Evolutionary conservation across 1,140 invertebrate genomes (phyloP).

Genomic region (Papilio polyxenes): DNA sequence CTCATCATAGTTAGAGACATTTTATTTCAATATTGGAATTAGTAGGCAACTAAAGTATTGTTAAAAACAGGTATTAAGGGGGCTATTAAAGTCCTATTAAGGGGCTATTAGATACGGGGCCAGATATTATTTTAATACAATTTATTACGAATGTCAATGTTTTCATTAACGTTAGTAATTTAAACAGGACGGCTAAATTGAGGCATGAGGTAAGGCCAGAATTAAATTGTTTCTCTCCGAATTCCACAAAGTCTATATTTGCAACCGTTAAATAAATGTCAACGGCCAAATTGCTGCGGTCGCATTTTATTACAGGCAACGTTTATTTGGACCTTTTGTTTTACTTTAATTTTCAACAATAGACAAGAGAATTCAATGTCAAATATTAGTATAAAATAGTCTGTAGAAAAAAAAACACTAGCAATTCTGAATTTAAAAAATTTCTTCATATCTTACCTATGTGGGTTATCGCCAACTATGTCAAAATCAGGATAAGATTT

Average conservation of each 20-base stretch:
- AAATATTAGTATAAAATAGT: background rate
- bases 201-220: background rate
- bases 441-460: no score
- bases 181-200: background rate
- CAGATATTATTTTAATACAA: no score
- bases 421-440: no score
- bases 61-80: no score
- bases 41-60: no score
- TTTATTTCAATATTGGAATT: no score
- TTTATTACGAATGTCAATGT: background rate
- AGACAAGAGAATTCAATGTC: background rate
- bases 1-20: no score
- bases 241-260: conserved; percentile 2
- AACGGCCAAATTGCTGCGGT: background rate
- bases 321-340: background rate
- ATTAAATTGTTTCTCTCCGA: background rate
- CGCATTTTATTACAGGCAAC: background rate
- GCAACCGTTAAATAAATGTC: conserved; percentile 12
- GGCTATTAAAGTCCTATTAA: no score
- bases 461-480: no score
- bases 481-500: no score
- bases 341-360: background rate
- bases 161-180: background rate
- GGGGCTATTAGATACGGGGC: no score
- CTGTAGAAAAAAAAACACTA: no score